Evolutionary conservation across 2,113 vertebrate species (phyloP).

Genomic region (Nettapus auritus): DNA sequence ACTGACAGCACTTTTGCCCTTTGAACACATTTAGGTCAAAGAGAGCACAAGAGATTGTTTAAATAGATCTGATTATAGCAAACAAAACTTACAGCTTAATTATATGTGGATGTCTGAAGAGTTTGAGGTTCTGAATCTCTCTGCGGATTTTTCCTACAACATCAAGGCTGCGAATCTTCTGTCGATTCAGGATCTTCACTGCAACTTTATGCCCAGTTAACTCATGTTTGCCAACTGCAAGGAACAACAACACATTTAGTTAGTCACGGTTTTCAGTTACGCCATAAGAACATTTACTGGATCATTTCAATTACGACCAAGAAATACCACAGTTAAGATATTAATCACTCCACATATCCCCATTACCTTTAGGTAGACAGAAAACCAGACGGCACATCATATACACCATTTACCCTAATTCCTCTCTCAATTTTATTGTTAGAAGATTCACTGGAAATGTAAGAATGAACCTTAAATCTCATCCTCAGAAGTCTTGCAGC

Average conservation of each 20-base stretch:
- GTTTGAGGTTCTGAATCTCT: slow-evolving; percentile 99
- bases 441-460: background rate
- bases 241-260: slow-evolving; percentile 14
- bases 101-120: slow-evolving; percentile 98
- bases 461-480: background rate
- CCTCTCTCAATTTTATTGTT: background rate
- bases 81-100: slow-evolving; percentile 94
- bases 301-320: background rate
- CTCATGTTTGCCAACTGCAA: slow-evolving; percentile 94
- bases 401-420: background rate
- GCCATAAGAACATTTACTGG: background rate
- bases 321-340: background rate
- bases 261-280: background rate
- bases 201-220: slow-evolving; percentile 98
- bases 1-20: background rate
- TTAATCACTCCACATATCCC: background rate
- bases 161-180: slow-evolving; percentile 98
- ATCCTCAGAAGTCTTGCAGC: background rate
- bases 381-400: background rate
- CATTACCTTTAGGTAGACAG: background rate
- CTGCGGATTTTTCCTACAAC: slow-evolving; percentile 98
- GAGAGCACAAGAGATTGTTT: background rate
- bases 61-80: slow-evolving; percentile 5
- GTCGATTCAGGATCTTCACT: slow-evolving; percentile 96
- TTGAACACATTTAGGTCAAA: background rate